These are phyloP conservation scores for Thamnaconus septentrionalis DNA, from an alignment of 2,113 vertebrate species.

Conservation along the genomic window DNA sequence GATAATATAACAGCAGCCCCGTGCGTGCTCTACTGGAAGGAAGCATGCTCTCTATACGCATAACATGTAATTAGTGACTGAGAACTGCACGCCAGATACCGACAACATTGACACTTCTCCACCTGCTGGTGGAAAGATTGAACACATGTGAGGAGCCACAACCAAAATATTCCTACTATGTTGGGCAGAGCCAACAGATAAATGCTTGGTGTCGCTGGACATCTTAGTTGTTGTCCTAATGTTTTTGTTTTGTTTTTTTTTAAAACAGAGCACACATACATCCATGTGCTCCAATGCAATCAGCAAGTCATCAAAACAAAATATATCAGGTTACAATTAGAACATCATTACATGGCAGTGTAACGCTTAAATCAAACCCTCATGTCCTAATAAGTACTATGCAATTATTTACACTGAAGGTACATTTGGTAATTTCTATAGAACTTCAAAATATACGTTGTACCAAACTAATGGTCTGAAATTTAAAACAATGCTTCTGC, in stretches of 20 bases:
- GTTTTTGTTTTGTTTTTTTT: no score
- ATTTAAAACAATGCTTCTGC: slow-evolving; percentile 1
- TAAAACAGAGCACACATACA: not conserved
- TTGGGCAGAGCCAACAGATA: slow-evolving; percentile 8
- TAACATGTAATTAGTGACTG: slow-evolving; percentile 24
- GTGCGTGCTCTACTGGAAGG: slow-evolving; percentile 23
- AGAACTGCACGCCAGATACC: not conserved
- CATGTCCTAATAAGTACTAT: slow-evolving; percentile 16
- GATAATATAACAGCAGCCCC: slow-evolving; percentile 34
- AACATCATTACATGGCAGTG: slow-evolving; percentile 62
- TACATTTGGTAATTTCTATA: no score
- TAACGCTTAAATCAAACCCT: slow-evolving; percentile 45
- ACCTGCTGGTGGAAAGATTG: slow-evolving; percentile 53
- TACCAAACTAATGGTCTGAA: no score
- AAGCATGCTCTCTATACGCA: slow-evolving; percentile 51
- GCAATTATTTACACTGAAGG: no score
- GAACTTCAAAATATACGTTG: no score
- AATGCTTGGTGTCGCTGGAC: slow-evolving; percentile 4
- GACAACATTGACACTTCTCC: slow-evolving; percentile 32
- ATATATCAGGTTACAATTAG: not conserved
- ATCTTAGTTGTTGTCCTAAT: not conserved
- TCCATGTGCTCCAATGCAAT: not conserved
- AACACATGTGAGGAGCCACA: slow-evolving; percentile 34
- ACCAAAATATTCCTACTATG: not conserved
- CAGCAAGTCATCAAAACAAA: slow-evolving; percentile 23